Percentiles rank a stretch among this genome's conserved stretches.
These are phyloP conservation scores for Pheosia tremula DNA, from an alignment of 2,888 invertebrate genomes.

Conservation along the genomic window DNA sequence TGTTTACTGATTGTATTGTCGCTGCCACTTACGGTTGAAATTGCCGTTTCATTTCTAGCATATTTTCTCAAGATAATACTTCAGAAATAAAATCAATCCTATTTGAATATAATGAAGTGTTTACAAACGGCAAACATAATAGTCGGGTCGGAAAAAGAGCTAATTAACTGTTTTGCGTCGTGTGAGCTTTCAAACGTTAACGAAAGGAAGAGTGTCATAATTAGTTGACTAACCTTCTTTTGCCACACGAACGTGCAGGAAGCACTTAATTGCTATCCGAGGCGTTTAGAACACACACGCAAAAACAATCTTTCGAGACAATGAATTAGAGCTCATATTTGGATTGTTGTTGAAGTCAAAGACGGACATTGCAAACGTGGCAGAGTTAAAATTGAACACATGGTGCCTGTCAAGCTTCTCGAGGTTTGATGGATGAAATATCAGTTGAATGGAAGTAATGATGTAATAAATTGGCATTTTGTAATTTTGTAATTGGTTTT, in stretches of 20 bases:
- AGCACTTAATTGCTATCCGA: slow-evolving; percentile 59
- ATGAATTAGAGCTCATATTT: slow-evolving; percentile 4
- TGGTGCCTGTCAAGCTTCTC: slow-evolving; percentile 5
- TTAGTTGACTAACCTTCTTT: slow-evolving; percentile 56
- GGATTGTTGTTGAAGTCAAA: background rate
- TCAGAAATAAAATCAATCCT: background rate
- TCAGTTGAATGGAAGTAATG: slow-evolving; percentile 4
- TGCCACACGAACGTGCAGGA: slow-evolving; percentile 51
- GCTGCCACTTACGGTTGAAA: too few species aligned
- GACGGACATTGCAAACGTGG: slow-evolving; percentile 2
- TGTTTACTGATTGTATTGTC: too few species aligned
- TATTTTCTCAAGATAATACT: too few species aligned
- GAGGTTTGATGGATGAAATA: slow-evolving; percentile 6
- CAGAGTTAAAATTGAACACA: slow-evolving; percentile 6
- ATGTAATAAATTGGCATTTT: background rate
- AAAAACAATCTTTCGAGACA: slow-evolving; percentile 8
- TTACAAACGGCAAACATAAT: background rate
- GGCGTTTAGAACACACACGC: slow-evolving; percentile 7
- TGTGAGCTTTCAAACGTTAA: slow-evolving; percentile 28
- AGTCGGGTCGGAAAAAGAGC: background rate
- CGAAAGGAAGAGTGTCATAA: slow-evolving; percentile 55
- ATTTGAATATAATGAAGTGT: background rate
- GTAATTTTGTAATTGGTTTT: too few species aligned
- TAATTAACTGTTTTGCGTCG: slow-evolving; percentile 17
- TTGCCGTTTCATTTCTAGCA: too few species aligned